A percentile compares a stretch with the other conserved stretches of the same genome.
Evolutionary conservation across 2,888 invertebrate species (phyloP).

Genomic region (Ischnura elegans): DNA sequence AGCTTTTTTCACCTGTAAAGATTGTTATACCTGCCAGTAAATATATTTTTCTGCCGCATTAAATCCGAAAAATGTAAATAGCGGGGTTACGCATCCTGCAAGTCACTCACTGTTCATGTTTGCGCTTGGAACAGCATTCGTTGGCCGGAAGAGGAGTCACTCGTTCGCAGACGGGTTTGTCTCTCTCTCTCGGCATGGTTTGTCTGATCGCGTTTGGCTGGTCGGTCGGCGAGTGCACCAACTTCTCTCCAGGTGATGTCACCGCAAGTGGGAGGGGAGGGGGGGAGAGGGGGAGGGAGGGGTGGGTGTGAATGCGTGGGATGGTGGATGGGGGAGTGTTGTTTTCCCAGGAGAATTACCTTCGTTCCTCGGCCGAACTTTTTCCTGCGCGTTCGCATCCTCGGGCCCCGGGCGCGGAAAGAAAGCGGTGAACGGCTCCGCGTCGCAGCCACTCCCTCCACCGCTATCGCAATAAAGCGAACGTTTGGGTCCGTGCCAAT

Average conservation of each 20-base stretch:
- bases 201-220: constrained; percentile 4
- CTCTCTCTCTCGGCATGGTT: not conserved
- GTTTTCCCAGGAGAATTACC: not conserved
- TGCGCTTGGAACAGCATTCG: not conserved
- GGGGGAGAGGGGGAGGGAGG: not conserved
- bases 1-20: too few relatives aligned
- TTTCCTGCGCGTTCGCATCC: not conserved
- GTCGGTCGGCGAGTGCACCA: not conserved
- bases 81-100: too few relatives aligned
- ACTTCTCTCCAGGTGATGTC: constrained; percentile 6
- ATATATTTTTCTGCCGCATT: too few relatives aligned
- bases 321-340: not conserved
- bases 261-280: not conserved
- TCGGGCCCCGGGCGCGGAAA: not conserved
- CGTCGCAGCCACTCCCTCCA: not conserved
- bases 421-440: not conserved
- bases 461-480: not conserved
- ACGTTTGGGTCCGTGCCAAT: not conserved
- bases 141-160: not conserved
- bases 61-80: too few relatives aligned
- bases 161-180: not conserved
- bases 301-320: not conserved
- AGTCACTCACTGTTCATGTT: not conserved
- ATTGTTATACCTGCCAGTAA: too few relatives aligned
- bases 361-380: not conserved